These are phyloP conservation scores for Hormiphora californensis DNA, from an alignment of 37 sponge, comb jelly and placozoan genomes.

Conservation along the genomic window DNA sequence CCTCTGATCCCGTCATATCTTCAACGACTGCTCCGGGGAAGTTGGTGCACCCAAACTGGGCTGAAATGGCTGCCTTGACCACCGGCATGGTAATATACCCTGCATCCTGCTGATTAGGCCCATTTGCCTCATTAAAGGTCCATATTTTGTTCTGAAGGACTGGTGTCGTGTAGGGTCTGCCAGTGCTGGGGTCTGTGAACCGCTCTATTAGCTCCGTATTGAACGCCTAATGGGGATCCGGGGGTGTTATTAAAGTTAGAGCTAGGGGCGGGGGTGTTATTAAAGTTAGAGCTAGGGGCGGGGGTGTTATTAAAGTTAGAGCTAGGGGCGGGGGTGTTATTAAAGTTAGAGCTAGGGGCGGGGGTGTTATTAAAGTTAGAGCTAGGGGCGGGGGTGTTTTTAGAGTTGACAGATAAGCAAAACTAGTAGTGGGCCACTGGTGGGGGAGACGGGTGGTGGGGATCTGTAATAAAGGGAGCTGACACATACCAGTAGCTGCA, in stretches of 20 bases:
- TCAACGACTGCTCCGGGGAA: background rate
- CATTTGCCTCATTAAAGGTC: background rate
- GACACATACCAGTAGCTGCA: background rate
- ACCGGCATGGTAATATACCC: background rate
- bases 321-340: too few species aligned
- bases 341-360: too few species aligned
- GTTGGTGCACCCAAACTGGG: background rate
- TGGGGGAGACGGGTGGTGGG: background rate
- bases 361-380: too few species aligned
- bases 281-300: too few species aligned
- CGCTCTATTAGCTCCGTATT: background rate
- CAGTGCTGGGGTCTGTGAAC: background rate
- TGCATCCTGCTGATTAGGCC: background rate
- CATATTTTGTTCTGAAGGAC: background rate
- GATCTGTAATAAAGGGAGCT: background rate
- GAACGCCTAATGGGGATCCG: constrained; percentile 44
- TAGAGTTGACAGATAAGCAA: too few species aligned
- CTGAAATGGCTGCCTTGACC: background rate
- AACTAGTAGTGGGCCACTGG: background rate
- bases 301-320: too few species aligned
- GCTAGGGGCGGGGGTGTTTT: too few species aligned
- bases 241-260: too few species aligned
- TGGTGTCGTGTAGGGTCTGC: background rate
- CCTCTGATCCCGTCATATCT: too few species aligned
- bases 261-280: too few species aligned